Evolutionary conservation across 2,113 vertebrate species (phyloP), one percentile per base, ranked within the genome.

Genomic region (Corythoichthys intestinalis): DNA sequence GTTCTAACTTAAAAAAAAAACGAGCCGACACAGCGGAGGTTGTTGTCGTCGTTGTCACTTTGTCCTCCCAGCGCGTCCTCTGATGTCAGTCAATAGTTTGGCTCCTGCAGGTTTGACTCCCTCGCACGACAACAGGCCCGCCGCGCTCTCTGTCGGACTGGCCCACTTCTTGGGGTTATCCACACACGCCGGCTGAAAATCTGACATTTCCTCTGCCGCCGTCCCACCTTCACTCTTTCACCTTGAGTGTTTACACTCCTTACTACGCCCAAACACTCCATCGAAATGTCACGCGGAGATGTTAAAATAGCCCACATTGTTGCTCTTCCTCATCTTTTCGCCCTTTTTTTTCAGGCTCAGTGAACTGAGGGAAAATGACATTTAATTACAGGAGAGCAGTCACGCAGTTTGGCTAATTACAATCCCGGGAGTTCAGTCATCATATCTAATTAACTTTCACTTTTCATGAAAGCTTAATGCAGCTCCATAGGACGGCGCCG

Each of bases 371-470:
- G 89, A 89, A 92, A 94, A 94, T 95, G 92, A 93, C 92, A 94
- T 94, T 94, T 94, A 94, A 94, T 95, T 94, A 94, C 93, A 94
- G 92, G 92, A 92, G 90, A 93, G 92, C 90, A 95, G 91, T 92
- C 93, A 92, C 92, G 92, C 92, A 89, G 87, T 92, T 93, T 85
- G 77, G 92, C 92, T 94, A 95, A 94, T 94, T 94, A 94, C 89
- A 87, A 93, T 94, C 94, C 93, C 93, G 85, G 85, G 93, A 93
- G 93, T 94, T 94, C 91, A 94, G 91, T 93, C 92, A 94, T 94
- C 93, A 94, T 93, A 91, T 92, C 92, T 93, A 94, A 96, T 95
- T 95, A 94, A 94, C 93, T 94, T 95, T 93, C 91, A 90, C 90
- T 93, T 94, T 44, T 93, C 90, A 93, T 93, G 93, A 93, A 95